These are phyloP conservation scores for Leucoptera coffeella DNA, from an alignment of 2,888 invertebrate species.

Conservation along the genomic window DNA sequence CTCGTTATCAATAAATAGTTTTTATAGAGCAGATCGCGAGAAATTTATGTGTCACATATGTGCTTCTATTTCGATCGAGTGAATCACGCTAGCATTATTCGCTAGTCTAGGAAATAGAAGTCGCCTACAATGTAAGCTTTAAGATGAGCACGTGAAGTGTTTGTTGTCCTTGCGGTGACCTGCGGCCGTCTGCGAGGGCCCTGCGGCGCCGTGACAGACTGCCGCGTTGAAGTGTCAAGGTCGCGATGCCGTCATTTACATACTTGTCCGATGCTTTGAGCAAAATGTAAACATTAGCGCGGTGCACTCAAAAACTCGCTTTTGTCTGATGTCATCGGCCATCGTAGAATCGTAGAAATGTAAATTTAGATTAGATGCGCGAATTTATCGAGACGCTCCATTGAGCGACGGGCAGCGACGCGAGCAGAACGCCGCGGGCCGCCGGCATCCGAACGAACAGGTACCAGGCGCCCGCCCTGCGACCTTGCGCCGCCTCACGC, in stretches of 20 bases:
- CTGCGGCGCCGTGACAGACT: too few species aligned
- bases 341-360: constrained; percentile 35
- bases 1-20: too few species aligned
- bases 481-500: constrained; percentile 41
- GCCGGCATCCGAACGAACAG: constrained; percentile 38
- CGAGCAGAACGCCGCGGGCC: constrained; percentile 43
- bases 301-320: constrained; percentile 32
- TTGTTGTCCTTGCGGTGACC: too few species aligned
- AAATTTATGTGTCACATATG: too few species aligned
- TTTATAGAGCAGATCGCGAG: too few species aligned
- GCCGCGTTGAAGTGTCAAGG: constrained; percentile 16
- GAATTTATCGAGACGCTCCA: constrained; percentile 35
- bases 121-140: too few species aligned
- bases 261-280: constrained; percentile 14
- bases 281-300: constrained; percentile 40
- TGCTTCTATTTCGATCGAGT: too few species aligned
- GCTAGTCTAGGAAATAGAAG: too few species aligned
- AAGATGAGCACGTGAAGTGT: too few species aligned
- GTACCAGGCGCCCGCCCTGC: constrained; percentile 11
- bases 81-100: too few species aligned
- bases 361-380: constrained; percentile 40
- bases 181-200: too few species aligned
- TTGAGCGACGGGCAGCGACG: constrained; percentile 48
- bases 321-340: constrained; percentile 43
- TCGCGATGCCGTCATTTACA: constrained; percentile 17